phyloP scores from a whole-genome alignment of 2,113 vertebrate species.

The Pygoscelis adeliae region DNA sequence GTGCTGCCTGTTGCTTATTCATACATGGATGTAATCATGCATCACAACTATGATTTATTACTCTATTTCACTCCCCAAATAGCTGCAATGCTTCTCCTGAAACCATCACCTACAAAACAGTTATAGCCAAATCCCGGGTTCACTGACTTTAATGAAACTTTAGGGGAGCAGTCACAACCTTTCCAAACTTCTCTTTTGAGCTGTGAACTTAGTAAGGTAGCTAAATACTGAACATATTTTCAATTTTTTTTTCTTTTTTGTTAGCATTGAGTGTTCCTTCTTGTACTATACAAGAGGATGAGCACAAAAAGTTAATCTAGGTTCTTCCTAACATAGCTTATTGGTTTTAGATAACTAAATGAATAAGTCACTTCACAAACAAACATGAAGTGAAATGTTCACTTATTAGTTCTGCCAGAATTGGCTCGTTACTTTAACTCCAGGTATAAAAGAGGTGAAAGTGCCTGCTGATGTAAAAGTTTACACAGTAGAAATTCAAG shows the following conservation, averaged over 20 bases:
- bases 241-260: not conserved
- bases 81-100: not conserved
- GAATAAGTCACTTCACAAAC: not conserved
- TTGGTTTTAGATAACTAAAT: not conserved
- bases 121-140: not conserved
- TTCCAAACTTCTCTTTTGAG: not conserved
- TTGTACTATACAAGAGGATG: not conserved
- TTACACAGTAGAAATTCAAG: not conserved
- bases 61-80: not conserved
- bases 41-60: not conserved
- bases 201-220: not conserved
- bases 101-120: not conserved
- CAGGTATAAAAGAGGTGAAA: not conserved
- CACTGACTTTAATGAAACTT: not conserved
- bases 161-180: not conserved
- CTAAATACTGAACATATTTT: not conserved
- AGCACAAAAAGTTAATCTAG: not conserved
- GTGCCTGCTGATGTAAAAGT: fast-evolving
- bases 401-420: not conserved
- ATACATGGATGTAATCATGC: not conserved
- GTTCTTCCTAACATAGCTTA: not conserved
- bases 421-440: not conserved
- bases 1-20: not conserved
- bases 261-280: not conserved
- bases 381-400: not conserved